These are phyloP conservation scores for Maniola jurtina DNA, from an alignment of 1,140 invertebrate genomes.

Conservation along the genomic window DNA sequence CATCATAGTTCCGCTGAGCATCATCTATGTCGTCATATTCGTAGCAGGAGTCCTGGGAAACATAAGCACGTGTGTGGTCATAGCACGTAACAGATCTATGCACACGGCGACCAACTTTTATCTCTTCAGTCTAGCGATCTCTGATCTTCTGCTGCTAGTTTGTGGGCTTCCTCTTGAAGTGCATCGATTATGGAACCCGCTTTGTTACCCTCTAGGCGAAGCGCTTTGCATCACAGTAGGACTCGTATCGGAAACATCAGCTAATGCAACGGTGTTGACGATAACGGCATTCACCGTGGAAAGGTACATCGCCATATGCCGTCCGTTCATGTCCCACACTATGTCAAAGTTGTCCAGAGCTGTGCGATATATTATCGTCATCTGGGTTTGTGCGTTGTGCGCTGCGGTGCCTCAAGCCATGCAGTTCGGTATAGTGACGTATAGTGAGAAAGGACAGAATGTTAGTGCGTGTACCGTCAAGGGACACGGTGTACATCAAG, in stretches of 20 bases:
- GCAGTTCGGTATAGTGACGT: slow-evolving; percentile 84
- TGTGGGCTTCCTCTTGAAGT: slow-evolving; percentile 89
- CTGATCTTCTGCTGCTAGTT: slow-evolving; percentile 90
- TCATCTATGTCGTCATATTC: slow-evolving; percentile 89
- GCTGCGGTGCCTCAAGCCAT: slow-evolving; percentile 90
- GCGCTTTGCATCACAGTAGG: slow-evolving; percentile 87
- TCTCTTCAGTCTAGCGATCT: slow-evolving; percentile 91
- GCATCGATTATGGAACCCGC: slow-evolving; percentile 88
- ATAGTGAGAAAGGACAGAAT: slow-evolving; percentile 70
- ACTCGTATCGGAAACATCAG: slow-evolving; percentile 89
- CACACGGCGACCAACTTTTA: slow-evolving; percentile 92
- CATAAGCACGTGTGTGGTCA: slow-evolving; percentile 91
- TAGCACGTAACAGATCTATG: slow-evolving; percentile 89
- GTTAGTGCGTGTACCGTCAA: slow-evolving; percentile 80
- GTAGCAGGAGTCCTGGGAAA: slow-evolving; percentile 91
- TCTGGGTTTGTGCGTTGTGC: slow-evolving; percentile 85
- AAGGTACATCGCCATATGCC: slow-evolving; percentile 96
- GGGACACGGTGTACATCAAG: slow-evolving; percentile 79
- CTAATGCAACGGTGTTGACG: slow-evolving; percentile 94
- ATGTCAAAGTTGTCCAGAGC: slow-evolving; percentile 88
- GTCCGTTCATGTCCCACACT: slow-evolving; percentile 93
- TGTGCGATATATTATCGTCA: slow-evolving; percentile 83
- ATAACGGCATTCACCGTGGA: slow-evolving; percentile 97
- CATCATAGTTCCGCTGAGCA: slow-evolving; percentile 81
- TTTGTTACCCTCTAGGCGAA: slow-evolving; percentile 87